Evolutionary conservation across 2,113 vertebrate species (phyloP).

Genomic region (Bufo bufo): DNA sequence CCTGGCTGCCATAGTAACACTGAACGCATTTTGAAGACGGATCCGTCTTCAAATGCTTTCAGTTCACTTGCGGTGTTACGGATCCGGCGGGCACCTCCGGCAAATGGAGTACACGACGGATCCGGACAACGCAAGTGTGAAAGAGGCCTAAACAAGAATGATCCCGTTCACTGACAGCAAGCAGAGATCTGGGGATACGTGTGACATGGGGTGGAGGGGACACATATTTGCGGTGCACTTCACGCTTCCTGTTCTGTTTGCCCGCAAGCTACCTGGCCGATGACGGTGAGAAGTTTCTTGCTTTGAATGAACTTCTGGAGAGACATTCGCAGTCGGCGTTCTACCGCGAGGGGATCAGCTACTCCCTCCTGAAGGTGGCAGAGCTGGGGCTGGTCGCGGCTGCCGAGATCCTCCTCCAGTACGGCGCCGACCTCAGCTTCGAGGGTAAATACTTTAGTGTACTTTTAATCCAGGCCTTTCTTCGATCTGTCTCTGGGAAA

Average conservation of each 20-base stretch:
- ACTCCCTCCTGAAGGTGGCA: slow-evolving; percentile 83
- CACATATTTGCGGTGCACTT: background rate
- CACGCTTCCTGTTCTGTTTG: slow-evolving; percentile 50
- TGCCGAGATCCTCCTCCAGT: slow-evolving; percentile 79
- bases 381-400: slow-evolving; percentile 78
- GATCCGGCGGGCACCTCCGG: too few relatives aligned
- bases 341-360: slow-evolving; percentile 89
- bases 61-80: too few relatives aligned
- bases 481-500: too few relatives aligned
- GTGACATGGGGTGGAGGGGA: background rate
- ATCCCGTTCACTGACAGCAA: too few relatives aligned
- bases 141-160: too few relatives aligned
- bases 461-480: too few relatives aligned
- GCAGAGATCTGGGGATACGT: too few relatives aligned
- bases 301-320: slow-evolving; percentile 80
- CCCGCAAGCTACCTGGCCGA: slow-evolving; percentile 63
- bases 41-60: too few relatives aligned
- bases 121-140: too few relatives aligned
- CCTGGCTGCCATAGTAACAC: too few relatives aligned
- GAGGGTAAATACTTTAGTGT: slow-evolving; percentile 74
- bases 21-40: too few relatives aligned
- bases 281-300: slow-evolving; percentile 63
- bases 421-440: slow-evolving; percentile 86
- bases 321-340: slow-evolving; percentile 82
- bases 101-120: too few relatives aligned